These are phyloP conservation scores for Vidua macroura DNA, from an alignment of 2,113 vertebrate species.

Conservation along the genomic window DNA sequence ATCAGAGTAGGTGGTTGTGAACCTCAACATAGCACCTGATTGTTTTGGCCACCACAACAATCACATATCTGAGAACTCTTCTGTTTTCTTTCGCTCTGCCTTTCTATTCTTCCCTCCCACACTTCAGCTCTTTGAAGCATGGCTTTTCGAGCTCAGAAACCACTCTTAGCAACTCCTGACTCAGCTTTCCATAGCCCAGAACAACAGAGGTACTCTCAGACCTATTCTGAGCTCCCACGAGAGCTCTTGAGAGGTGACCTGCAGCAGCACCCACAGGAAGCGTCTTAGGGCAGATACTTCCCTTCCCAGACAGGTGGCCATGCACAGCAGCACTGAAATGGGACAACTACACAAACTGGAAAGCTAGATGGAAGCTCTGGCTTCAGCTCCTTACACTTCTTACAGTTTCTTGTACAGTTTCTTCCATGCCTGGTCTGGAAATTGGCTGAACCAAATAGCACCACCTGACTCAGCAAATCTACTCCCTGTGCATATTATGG, in stretches of 20 bases:
- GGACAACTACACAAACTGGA: neutral
- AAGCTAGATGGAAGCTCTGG: neutral
- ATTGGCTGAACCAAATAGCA: neutral
- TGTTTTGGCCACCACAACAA: slow-evolving; percentile 3
- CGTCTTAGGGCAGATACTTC: neutral
- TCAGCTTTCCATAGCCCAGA: neutral
- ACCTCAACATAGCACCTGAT: neutral
- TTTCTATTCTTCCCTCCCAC: slow-evolving; percentile 29
- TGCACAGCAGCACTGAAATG: neutral
- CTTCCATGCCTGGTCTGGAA: neutral
- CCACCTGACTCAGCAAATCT: neutral
- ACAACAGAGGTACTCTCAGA: neutral
- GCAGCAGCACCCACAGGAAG: neutral
- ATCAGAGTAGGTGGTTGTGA: neutral
- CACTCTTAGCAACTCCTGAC: neutral
- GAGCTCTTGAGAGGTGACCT: neutral
- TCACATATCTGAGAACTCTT: neutral
- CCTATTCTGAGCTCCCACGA: neutral
- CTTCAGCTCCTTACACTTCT: neutral
- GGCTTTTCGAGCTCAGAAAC: neutral
- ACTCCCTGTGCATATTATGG: neutral
- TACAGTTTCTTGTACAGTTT: neutral
- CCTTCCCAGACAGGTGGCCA: neutral
- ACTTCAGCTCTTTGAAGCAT: neutral
- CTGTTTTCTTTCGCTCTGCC: neutral